phyloP scores from a whole-genome alignment of 2,113 vertebrate species.

The Carettochelys insculpta region DNA sequence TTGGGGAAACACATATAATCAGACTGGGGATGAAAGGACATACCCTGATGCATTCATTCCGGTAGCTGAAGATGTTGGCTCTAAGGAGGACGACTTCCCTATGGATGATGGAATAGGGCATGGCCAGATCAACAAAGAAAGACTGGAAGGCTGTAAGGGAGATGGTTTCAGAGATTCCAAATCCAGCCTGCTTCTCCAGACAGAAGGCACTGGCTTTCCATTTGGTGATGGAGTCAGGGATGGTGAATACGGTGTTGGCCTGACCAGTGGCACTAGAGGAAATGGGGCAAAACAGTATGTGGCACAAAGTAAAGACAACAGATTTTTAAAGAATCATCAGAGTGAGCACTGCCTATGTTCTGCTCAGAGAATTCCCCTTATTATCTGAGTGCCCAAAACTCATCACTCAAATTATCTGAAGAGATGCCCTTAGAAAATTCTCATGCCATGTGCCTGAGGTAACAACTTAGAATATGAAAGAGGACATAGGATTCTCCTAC shows the following conservation, averaged over 20 bases:
- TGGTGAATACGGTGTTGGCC: conserved; percentile 39
- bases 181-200: conserved; percentile 73
- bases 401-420: not conserved
- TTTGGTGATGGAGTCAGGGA: conserved; percentile 87
- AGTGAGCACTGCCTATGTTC: not conserved
- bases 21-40: not conserved
- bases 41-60: conserved; percentile 60
- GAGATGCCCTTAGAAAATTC: not conserved
- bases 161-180: conserved; percentile 77
- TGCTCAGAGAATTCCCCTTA: not conserved
- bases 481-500: not conserved
- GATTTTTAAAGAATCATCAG: not conserved
- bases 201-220: conserved; percentile 88
- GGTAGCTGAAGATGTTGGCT: conserved; percentile 79
- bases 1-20: not conserved
- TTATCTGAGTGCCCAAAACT: not conserved
- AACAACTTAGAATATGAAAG: not conserved
- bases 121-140: conserved; percentile 85
- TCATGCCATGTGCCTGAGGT: not conserved
- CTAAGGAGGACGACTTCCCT: conserved; percentile 83
- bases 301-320: not conserved
- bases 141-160: conserved; percentile 80
- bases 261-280: conserved; percentile 49
- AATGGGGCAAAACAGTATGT: not conserved
- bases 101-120: conserved; percentile 83